phyloP scores from a whole-genome alignment of 2,888 invertebrate species.

The Brenthis hecate region DNA sequence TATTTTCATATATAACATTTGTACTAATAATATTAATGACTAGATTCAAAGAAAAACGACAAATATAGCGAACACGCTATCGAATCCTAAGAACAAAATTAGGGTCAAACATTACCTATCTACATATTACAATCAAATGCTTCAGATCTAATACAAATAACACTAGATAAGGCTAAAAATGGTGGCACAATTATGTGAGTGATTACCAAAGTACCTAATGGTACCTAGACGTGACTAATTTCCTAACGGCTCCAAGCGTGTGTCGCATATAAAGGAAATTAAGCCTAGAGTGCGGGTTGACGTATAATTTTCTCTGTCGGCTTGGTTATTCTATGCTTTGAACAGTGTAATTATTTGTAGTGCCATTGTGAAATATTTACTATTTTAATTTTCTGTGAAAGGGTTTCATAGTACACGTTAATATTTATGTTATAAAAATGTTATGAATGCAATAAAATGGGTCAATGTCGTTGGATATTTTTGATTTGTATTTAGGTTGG shows the following conservation, averaged over 20 bases:
- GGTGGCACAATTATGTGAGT: slow-evolving; percentile 26
- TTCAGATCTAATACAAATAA: slow-evolving; percentile 13
- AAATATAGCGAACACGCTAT: background rate
- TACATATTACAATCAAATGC: background rate
- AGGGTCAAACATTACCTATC: background rate
- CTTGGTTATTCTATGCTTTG: slow-evolving; percentile 28
- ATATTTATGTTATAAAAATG: too few relatives aligned
- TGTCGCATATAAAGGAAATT: slow-evolving; percentile 39
- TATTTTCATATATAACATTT: too few relatives aligned
- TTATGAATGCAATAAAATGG: too few relatives aligned
- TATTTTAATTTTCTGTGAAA: slow-evolving; percentile 1
- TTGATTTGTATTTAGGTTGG: too few relatives aligned
- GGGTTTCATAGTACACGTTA: background rate
- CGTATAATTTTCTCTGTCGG: slow-evolving; percentile 34
- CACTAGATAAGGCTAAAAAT: slow-evolving; percentile 15
- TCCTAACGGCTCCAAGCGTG: slow-evolving; percentile 27
- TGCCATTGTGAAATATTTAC: slow-evolving; percentile 14
- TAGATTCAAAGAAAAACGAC: background rate
- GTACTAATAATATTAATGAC: background rate
- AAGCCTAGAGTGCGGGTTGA: slow-evolving; percentile 24
- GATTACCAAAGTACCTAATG: slow-evolving; percentile 34
- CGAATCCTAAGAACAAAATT: background rate
- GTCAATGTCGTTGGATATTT: too few relatives aligned
- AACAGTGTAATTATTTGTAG: slow-evolving; percentile 27
- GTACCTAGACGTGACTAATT: slow-evolving; percentile 37